Evolutionary conservation across 1,140 invertebrate genomes (phyloP).

Genomic region (Popillia japonica): DNA sequence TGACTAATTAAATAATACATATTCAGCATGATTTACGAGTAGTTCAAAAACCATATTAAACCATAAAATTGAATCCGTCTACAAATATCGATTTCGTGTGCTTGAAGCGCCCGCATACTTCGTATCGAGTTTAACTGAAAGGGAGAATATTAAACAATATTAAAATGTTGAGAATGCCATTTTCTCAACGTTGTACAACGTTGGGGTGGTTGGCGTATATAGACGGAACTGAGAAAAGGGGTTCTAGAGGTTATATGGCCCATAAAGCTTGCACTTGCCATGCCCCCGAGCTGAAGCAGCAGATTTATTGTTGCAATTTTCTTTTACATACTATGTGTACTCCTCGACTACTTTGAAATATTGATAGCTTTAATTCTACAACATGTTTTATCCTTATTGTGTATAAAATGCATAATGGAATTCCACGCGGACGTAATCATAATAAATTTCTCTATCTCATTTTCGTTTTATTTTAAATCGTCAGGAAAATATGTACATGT

Average conservation of each 20-base stretch:
- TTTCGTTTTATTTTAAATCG: slow-evolving; percentile 21
- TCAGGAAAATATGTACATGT: slow-evolving; percentile 12
- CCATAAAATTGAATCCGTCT: background rate
- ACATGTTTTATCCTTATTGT: slow-evolving; percentile 39
- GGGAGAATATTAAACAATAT: slow-evolving; percentile 50
- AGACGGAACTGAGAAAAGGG: background rate
- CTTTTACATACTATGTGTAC: slow-evolving; percentile 52
- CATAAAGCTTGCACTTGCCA: slow-evolving; percentile 55
- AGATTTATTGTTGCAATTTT: slow-evolving; percentile 58
- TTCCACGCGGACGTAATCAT: slow-evolving; percentile 27
- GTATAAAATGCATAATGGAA: slow-evolving; percentile 37
- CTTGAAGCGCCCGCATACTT: background rate
- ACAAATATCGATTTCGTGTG: background rate
- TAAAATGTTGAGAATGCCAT: slow-evolving; percentile 55
- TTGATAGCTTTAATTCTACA: slow-evolving; percentile 51
- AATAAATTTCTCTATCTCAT: slow-evolving; percentile 33
- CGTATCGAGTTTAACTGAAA: slow-evolving; percentile 51
- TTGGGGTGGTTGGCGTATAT: slow-evolving; percentile 30
- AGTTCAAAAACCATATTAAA: slow-evolving; percentile 24
- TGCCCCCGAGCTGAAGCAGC: slow-evolving; percentile 50
- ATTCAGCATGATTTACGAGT: slow-evolving; percentile 27
- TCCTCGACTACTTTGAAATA: slow-evolving; percentile 47
- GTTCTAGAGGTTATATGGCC: slow-evolving; percentile 53
- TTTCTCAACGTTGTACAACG: slow-evolving; percentile 48
- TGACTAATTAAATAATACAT: slow-evolving; percentile 17